Evolutionary conservation across 2,888 invertebrate species (phyloP), one percentile per base, ranked within the genome.

Genomic region (Hirtodrosophila trivittata): DNA sequence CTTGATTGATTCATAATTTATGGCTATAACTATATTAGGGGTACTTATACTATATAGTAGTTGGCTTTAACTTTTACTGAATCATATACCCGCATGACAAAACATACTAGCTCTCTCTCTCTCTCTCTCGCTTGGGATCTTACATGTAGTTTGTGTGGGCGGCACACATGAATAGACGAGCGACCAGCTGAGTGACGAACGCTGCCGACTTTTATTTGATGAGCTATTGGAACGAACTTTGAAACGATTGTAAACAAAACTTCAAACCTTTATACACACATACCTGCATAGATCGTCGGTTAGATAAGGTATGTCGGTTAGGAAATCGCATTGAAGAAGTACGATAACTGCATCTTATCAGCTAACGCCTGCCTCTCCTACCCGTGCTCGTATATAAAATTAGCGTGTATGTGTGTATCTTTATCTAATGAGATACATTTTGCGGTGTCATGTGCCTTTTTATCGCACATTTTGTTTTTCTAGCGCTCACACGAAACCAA

Each of bases 361-460:
- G 43, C 41, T 28, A 64, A 56, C 45, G 55, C 67, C 71, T 68
- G 66, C 64, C 73, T 80, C 70, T 66, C 73, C 69, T 69, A 52
- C 35, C 56, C 21, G 10, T n/a, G n/a, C 16, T 39, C 37, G 32
- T 37, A 51, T 13, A 37, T n/a, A 28, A 7, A 26, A n/a, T n/a
- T n/a, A n/a, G n/a, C n/a, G n/a, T 25, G 25, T 18, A 28, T 28
- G 14, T 18, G 0, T 32, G 1, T 49, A n/a, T 32, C 7, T 54
- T 49, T 58, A 46, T 58, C 58, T 64, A 42, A 10, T 39, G 18
- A 59, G 56, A 54, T 58, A 50, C 42, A 72, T 65, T 70, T 65
- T 55, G 70, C 65, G 67, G 51, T 83, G 86, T 81, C 86, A 83
- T 81, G 77, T 81, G 86, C 64, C 47, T 74, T 69, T 77, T 81